phyloP scores from a whole-genome alignment of 2,888 invertebrate species.

The Automeris io region DNA sequence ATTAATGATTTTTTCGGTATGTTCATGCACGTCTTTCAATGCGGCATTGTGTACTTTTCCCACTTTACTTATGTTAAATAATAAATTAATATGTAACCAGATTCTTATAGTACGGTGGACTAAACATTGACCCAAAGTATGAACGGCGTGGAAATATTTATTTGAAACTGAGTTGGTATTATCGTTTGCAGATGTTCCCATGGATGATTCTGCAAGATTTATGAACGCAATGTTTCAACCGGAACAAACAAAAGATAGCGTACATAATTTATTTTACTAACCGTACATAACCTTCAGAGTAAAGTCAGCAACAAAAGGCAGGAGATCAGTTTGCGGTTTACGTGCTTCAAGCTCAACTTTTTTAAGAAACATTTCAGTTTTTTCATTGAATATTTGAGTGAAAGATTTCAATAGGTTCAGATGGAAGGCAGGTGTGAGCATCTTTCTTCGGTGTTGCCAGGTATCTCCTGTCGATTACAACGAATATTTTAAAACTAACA shows the following conservation, averaged over 20 bases:
- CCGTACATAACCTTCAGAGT: slow-evolving; percentile 34
- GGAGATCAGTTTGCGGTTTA: slow-evolving; percentile 45
- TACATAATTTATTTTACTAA: slow-evolving; percentile 14
- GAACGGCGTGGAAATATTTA: not conserved
- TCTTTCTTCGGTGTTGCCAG: slow-evolving; percentile 57
- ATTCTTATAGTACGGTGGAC: not conserved
- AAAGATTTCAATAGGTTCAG: slow-evolving; percentile 56
- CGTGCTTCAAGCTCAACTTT: slow-evolving; percentile 17
- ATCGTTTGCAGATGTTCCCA: not conserved
- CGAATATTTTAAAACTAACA: no score
- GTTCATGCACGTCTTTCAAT: slow-evolving; percentile 4
- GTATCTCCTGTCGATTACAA: slow-evolving; percentile 36
- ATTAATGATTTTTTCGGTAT: not conserved
- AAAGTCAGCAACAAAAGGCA: slow-evolving; percentile 55
- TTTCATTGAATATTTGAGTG: slow-evolving; percentile 39
- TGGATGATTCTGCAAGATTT: no score
- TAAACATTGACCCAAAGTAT: not conserved
- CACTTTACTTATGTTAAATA: not conserved
- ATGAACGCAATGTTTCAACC: no score
- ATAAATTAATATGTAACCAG: not conserved
- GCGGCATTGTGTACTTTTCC: not conserved
- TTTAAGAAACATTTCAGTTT: slow-evolving; percentile 32
- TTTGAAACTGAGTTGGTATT: not conserved
- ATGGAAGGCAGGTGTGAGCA: slow-evolving; percentile 64
- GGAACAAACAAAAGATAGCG: no score